phyloP scores from a whole-genome alignment of 64 coral and sea anemone genomes.

The Acropora yongei region DNA sequence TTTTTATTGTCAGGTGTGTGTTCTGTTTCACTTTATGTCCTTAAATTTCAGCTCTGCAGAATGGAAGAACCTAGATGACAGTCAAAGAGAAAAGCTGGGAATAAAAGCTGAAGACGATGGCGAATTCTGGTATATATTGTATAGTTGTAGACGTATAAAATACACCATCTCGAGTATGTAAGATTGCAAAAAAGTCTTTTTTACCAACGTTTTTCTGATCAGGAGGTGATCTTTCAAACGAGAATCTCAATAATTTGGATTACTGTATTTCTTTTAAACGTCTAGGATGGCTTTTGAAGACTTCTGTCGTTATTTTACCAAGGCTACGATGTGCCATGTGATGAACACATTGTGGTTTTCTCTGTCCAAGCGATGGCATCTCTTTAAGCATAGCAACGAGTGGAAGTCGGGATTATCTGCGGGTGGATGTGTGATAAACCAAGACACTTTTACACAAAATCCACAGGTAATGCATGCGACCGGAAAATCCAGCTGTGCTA shows the following conservation, averaged over 20 bases:
- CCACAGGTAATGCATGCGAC: slow-evolving; percentile 67
- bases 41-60: slow-evolving; percentile 65
- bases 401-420: slow-evolving; percentile 74
- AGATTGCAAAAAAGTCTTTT: neutral
- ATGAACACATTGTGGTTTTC: slow-evolving; percentile 76
- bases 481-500: neutral
- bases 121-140: slow-evolving; percentile 75
- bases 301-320: slow-evolving; percentile 77
- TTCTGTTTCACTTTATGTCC: neutral
- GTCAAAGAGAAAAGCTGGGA: slow-evolving; percentile 74
- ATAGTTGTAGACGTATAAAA: neutral
- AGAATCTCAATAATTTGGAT: too few species aligned
- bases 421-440: slow-evolving; percentile 77
- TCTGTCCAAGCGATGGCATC: slow-evolving; percentile 68
- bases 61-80: slow-evolving; percentile 80
- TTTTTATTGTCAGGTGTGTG: neutral
- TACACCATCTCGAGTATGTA: neutral
- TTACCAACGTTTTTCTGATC: too few species aligned
- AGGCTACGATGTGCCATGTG: slow-evolving; percentile 80
- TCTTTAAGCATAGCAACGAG: slow-evolving; percentile 55
- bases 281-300: slow-evolving; percentile 89
- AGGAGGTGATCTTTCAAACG: too few species aligned
- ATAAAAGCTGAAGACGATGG: slow-evolving; percentile 87
- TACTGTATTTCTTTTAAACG: neutral
- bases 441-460: slow-evolving; percentile 75